Base-by-base conservation (phyloP, 1,140 invertebrate genomes). In the Argopecten irradians region DNA sequence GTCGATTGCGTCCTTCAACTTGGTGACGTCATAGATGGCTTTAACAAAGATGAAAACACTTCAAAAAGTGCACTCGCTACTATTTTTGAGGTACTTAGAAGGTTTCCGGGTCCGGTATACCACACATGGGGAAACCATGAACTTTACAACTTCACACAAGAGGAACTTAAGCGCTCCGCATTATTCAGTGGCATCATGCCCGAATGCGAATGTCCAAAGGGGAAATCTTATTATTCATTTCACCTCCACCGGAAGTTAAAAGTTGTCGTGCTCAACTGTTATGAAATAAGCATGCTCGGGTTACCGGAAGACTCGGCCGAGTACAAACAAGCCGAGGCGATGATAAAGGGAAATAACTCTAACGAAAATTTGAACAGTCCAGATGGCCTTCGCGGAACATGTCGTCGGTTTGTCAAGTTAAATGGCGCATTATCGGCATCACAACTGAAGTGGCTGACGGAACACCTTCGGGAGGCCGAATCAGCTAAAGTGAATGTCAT, bases 81-180 rank as follows among this genome's bases (percentile, higher is more conserved):
- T 41, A 16, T 71, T 71, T 5, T 71, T n/a, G 55, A 71, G n/a
- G 90, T 91, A n/a, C 34, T 93, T 13, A 85, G 90, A 34, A 82
- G 84, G 5, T 93, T 94, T 84, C 83, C 87, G 1, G 92, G 94
- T 85, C 92, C 94, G 13, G 91, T 94, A 0, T 95, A 93, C 87
- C 95, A 95, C 89, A 88, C 94, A 7, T 92, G 94, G 41, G 95
- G 95, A 32, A 96, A 96, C 90, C 95, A 96, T 90, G 95, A 96
- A 91, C 89, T 96, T 0, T 96, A 96, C 89, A 96, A 96, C 91
- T 94, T 95, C 84, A 89, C 85, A 13, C 90, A 93, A n/a, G 85
- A 89, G 41, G 91, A 93, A 86, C 86, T 95, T 16, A 85, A 92
- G 22, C 84, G 88, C 0, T 91, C 92, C 22, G 11, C 84, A 2